Evolutionary conservation across 64 coral and sea anemone genomes (phyloP).

Genomic region (Porites australiensis): DNA sequence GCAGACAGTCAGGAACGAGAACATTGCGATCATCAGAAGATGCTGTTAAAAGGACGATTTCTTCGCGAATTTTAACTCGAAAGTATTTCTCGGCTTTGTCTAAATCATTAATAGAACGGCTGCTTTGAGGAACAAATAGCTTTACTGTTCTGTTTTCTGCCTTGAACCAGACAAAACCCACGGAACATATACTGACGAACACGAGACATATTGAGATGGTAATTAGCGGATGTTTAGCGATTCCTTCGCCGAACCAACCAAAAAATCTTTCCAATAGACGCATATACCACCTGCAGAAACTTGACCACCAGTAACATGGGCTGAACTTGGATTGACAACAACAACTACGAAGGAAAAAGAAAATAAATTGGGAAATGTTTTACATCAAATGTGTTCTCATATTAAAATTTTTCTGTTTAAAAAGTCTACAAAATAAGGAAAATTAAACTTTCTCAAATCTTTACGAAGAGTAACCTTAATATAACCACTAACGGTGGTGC

Average conservation of each 20-base stretch:
- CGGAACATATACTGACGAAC: slow-evolving; percentile 51
- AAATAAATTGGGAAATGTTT: neutral
- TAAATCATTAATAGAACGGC: slow-evolving; percentile 84
- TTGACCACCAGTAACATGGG: slow-evolving; percentile 7
- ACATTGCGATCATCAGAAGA: slow-evolving; percentile 35
- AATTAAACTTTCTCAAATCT: no score
- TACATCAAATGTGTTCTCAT: neutral
- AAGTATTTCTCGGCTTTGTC: slow-evolving; percentile 74
- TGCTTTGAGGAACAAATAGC: slow-evolving; percentile 86
- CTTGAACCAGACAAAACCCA: slow-evolving; percentile 74
- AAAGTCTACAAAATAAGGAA: no score
- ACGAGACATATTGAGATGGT: slow-evolving; percentile 60
- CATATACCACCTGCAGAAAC: slow-evolving; percentile 25
- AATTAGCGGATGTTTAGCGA: slow-evolving; percentile 56
- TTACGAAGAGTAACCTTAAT: no score
- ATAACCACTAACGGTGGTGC: no score
- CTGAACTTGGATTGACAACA: neutral
- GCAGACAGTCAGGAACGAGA: slow-evolving; percentile 57
- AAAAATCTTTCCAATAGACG: slow-evolving; percentile 46
- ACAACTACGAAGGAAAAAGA: neutral
- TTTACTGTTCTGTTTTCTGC: slow-evolving; percentile 83
- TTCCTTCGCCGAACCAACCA: slow-evolving; percentile 49
- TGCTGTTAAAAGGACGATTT: slow-evolving; percentile 63
- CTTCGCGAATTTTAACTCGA: slow-evolving; percentile 29
- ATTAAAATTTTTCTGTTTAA: no score